Evolutionary conservation across 2,888 invertebrate species (phyloP).

Genomic region (Papilio gigon): DNA sequence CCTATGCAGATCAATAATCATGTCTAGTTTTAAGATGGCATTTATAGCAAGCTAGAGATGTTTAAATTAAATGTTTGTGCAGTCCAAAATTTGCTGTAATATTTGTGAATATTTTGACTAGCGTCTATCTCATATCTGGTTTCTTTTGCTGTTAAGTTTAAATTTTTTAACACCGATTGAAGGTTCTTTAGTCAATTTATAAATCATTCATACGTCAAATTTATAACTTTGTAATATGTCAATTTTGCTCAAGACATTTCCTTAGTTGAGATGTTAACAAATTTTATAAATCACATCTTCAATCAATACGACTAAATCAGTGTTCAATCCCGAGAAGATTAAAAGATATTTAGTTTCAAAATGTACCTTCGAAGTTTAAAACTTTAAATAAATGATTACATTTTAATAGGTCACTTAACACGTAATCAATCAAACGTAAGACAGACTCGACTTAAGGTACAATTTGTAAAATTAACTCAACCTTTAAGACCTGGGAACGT

Average conservation of each 20-base stretch:
- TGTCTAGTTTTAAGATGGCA: no score
- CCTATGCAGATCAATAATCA: no score
- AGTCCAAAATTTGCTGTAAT: no score
- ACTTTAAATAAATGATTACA: constrained; percentile 24
- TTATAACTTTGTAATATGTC: not conserved
- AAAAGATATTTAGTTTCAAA: not conserved
- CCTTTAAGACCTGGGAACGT: constrained; percentile 44
- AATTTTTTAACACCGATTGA: not conserved
- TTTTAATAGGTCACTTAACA: constrained; percentile 38
- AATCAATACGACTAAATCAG: not conserved
- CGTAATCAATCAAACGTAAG: constrained; percentile 37
- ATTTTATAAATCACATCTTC: not conserved
- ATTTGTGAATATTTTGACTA: no score
- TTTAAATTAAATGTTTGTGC: no score
- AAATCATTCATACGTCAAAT: not conserved
- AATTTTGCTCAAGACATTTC: not conserved
- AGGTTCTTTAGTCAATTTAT: not conserved
- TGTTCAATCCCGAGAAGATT: not conserved
- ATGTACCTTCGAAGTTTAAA: constrained; percentile 1
- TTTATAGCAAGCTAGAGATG: no score
- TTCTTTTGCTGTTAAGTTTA: not conserved
- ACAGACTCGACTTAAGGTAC: constrained; percentile 20
- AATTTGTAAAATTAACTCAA: constrained; percentile 39
- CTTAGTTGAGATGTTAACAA: not conserved
- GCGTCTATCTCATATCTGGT: not conserved